phyloP scores from a whole-genome alignment of 2,797 vertebrate species.

The Rhyacichthys aspro region DNA sequence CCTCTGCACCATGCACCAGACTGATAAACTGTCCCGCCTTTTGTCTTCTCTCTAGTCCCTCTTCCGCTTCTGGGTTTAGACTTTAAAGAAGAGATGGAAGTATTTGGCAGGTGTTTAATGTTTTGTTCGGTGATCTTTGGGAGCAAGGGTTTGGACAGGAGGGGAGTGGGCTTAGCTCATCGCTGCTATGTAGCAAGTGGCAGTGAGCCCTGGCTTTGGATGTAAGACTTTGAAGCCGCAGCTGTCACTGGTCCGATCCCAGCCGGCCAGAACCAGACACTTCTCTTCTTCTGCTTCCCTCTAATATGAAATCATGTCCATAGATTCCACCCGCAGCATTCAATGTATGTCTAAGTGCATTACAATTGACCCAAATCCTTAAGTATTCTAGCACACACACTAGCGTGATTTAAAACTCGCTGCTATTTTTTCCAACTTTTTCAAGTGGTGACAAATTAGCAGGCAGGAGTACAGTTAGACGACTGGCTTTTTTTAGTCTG shows the following conservation, averaged over 20 bases:
- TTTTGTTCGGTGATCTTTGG: slow-evolving; percentile 69
- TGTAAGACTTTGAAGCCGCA: slow-evolving; percentile 71
- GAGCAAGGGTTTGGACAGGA: slow-evolving; percentile 56
- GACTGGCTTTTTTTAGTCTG: slow-evolving; percentile 68
- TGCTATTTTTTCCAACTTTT: slow-evolving; percentile 68
- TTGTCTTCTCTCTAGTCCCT: slow-evolving; percentile 39
- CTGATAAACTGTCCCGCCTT: slow-evolving; percentile 42
- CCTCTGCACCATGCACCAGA: slow-evolving; percentile 37
- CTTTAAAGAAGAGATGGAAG: slow-evolving; percentile 64
- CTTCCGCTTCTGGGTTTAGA: slow-evolving; percentile 57
- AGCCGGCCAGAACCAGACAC: slow-evolving; percentile 68
- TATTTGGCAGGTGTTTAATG: slow-evolving; percentile 66
- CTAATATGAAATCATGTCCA: slow-evolving; percentile 67
- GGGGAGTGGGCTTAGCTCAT: slow-evolving; percentile 60
- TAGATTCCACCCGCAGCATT: slow-evolving; percentile 63
- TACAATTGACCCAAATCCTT: slow-evolving; percentile 66
- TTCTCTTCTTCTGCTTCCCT: slow-evolving; percentile 69
- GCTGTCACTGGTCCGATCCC: slow-evolving; percentile 76
- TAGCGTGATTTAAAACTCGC: slow-evolving; percentile 64
- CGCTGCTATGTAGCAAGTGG: slow-evolving; percentile 70
- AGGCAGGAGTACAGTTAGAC: slow-evolving; percentile 69
- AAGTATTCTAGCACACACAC: slow-evolving; percentile 67
- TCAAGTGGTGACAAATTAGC: slow-evolving; percentile 80
- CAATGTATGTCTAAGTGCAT: slow-evolving; percentile 64
- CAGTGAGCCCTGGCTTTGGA: slow-evolving; percentile 73